Percentiles rank a stretch among this genome's conserved stretches.
These are phyloP conservation scores for Cerastis leucographa DNA, from an alignment of 2,888 invertebrate genomes.

Conservation along the genomic window DNA sequence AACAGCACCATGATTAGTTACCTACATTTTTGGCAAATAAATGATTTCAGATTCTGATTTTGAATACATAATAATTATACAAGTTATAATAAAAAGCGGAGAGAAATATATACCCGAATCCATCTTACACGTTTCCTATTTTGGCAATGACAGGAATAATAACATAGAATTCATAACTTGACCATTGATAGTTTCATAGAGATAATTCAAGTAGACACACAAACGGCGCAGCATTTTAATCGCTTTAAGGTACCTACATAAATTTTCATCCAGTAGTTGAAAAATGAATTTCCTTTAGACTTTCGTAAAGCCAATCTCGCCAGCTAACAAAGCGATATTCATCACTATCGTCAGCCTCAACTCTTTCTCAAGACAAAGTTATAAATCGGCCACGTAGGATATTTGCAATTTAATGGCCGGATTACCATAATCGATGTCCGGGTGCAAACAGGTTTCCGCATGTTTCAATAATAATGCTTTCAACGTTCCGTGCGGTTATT, in stretches of 20 bases:
- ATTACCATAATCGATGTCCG: slow-evolving; percentile 85
- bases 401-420: slow-evolving; percentile 86
- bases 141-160: neutral
- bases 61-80: too few species aligned
- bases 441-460: slow-evolving; percentile 60
- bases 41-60: too few species aligned
- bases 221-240: too few species aligned
- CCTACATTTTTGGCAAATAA: too few species aligned
- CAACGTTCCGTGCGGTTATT: slow-evolving; percentile 35
- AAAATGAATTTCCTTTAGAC: slow-evolving; percentile 22
- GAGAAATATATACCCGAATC: neutral
- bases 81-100: neutral
- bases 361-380: slow-evolving; percentile 67
- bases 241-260: neutral
- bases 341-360: slow-evolving; percentile 23
- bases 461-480: slow-evolving; percentile 66
- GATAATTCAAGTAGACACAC: neutral
- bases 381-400: slow-evolving; percentile 74
- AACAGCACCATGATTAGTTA: too few species aligned
- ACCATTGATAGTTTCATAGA: too few species aligned
- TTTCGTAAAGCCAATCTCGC: slow-evolving; percentile 39
- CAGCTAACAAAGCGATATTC: slow-evolving; percentile 31
- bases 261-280: neutral
- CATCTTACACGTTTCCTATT: neutral
- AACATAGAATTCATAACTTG: too few species aligned